Evolutionary conservation across 1,140 invertebrate species (phyloP).

Genomic region (Ostrea edulis): DNA sequence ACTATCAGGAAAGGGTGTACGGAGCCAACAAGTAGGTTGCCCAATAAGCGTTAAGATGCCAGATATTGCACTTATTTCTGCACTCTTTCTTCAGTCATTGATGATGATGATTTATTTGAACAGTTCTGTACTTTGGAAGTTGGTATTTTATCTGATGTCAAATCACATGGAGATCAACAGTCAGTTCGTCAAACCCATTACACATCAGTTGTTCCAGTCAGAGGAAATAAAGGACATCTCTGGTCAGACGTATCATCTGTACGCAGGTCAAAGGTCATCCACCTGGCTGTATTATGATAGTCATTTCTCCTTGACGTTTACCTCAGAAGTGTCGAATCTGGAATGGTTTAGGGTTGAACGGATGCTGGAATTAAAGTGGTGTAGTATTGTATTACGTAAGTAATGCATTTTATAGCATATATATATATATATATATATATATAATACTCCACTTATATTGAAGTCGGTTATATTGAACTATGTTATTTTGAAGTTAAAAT

Average conservation of each 20-base stretch:
- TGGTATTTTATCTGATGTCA: slow-evolving; percentile 47
- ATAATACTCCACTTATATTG: no score
- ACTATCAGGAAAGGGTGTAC: slow-evolving; percentile 50
- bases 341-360: slow-evolving; percentile 41
- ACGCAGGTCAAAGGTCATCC: slow-evolving; percentile 29
- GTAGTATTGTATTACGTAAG: slow-evolving; percentile 29
- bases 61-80: no score
- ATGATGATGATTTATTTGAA: neutral
- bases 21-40: slow-evolving; percentile 17
- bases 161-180: neutral
- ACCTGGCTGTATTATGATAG: neutral
- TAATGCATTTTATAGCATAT: neutral
- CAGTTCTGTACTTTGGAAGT: slow-evolving; percentile 42
- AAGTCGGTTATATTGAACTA: no score
- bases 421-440: no score
- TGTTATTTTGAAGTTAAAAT: no score
- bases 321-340: slow-evolving; percentile 43
- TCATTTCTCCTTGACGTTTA: slow-evolving; percentile 46
- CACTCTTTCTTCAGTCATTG: no score
- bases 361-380: slow-evolving; percentile 21
- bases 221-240: slow-evolving; percentile 18
- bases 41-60: neutral
- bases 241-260: slow-evolving; percentile 41
- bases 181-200: slow-evolving; percentile 42
- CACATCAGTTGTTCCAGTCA: slow-evolving; percentile 19